Evolutionary conservation across 2,888 invertebrate species (phyloP).

Genomic region (Xylocampa areola): DNA sequence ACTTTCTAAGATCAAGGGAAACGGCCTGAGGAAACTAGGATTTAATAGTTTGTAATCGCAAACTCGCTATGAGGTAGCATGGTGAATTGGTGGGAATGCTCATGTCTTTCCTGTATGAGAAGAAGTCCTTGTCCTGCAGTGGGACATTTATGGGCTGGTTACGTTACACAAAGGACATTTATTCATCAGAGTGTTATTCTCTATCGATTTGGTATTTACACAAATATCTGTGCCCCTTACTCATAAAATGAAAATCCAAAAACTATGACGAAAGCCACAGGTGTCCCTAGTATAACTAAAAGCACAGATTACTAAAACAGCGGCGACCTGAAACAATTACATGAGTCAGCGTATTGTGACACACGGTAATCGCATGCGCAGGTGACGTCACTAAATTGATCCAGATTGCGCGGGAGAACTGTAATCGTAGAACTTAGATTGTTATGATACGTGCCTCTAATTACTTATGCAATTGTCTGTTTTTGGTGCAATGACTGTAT

Average conservation of each 20-base stretch:
- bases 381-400: slow-evolving; percentile 64
- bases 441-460: slow-evolving; percentile 55
- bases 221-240: too few species aligned
- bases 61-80: too few species aligned
- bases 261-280: slow-evolving; percentile 49
- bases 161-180: too few species aligned
- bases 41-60: too few species aligned
- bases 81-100: too few species aligned
- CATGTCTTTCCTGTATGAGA: too few species aligned
- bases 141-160: too few species aligned
- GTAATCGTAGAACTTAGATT: slow-evolving; percentile 51
- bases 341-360: slow-evolving; percentile 61
- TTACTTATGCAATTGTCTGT: slow-evolving; percentile 48
- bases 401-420: slow-evolving; percentile 56
- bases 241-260: background rate
- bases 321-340: slow-evolving; percentile 58
- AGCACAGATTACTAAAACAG: slow-evolving; percentile 53
- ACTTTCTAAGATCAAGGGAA: too few species aligned
- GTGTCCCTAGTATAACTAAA: slow-evolving; percentile 51
- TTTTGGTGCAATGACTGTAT: slow-evolving; percentile 38
- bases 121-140: too few species aligned
- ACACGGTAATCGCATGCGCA: slow-evolving; percentile 53
- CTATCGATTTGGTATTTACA: too few species aligned
- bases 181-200: too few species aligned
- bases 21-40: too few species aligned